A percentile compares a stretch with the other conserved stretches of the same genome.
Evolutionary conservation across 2,797 vertebrate genomes (phyloP).

Genomic region (Acipenser ruthenus): DNA sequence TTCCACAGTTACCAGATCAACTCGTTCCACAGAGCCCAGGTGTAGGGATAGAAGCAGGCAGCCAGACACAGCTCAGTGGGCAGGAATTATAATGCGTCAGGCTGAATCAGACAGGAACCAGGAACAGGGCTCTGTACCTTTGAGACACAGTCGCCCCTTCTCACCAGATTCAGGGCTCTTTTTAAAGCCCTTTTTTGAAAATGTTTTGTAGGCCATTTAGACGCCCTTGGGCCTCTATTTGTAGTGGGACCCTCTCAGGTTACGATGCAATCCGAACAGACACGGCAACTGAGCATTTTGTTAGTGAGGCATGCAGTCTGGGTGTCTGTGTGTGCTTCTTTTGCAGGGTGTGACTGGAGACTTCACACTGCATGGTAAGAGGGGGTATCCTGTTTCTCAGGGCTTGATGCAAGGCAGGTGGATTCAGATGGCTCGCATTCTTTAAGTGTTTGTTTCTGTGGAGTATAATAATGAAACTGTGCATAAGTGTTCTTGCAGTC

Average conservation of each 20-base stretch:
- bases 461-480: slow-evolving; percentile 7
- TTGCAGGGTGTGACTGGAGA: slow-evolving; percentile 15
- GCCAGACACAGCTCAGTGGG: too few relatives aligned
- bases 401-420: slow-evolving; percentile 7
- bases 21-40: too few relatives aligned
- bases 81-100: too few relatives aligned
- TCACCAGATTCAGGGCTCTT: too few relatives aligned
- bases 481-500: background rate
- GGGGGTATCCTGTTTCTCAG: slow-evolving; percentile 21
- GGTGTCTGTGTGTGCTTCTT: slow-evolving; percentile 12
- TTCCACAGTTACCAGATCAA: too few relatives aligned
- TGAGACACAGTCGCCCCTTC: too few relatives aligned
- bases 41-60: too few relatives aligned
- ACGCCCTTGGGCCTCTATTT: background rate
- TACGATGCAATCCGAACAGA: slow-evolving; percentile 23
- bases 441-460: slow-evolving; percentile 8
- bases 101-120: too few relatives aligned
- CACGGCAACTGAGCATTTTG: slow-evolving; percentile 35
- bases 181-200: background rate
- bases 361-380: slow-evolving; percentile 16
- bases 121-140: too few relatives aligned
- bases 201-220: background rate
- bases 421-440: slow-evolving; percentile 13
- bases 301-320: slow-evolving; percentile 43
- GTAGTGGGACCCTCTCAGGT: slow-evolving; percentile 29